Percentiles rank a stretch among this genome's conserved stretches.
Evolutionary conservation across 2,888 invertebrate genomes (phyloP).

Genomic region (Hedya salicella): DNA sequence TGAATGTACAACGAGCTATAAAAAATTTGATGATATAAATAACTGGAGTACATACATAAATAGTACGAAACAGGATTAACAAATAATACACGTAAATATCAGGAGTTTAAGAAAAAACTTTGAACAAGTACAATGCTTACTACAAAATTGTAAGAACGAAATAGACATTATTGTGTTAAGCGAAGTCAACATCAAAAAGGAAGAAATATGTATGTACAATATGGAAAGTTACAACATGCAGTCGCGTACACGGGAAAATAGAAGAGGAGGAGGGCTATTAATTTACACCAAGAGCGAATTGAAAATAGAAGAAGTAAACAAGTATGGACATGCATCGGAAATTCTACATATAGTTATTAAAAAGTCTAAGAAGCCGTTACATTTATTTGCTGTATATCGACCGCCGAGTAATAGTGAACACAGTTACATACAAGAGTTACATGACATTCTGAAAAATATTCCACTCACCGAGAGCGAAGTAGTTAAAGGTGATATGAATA

Average conservation of each 20-base stretch:
- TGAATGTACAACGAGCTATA: too few species aligned
- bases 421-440: not conserved
- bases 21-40: too few species aligned
- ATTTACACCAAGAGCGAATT: not conserved
- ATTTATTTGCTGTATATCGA: slow-evolving; percentile 5
- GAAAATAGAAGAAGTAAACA: not conserved
- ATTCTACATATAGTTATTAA: not conserved
- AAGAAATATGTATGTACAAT: too few species aligned
- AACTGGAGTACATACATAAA: too few species aligned
- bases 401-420: not conserved
- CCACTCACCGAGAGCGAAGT: not conserved
- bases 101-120: too few species aligned
- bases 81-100: too few species aligned
- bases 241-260: not conserved
- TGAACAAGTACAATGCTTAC: too few species aligned
- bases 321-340: not conserved
- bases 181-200: too few species aligned
- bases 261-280: slow-evolving; percentile 6
- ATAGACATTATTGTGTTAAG: too few species aligned
- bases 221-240: slow-evolving; percentile 2
- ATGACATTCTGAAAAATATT: not conserved
- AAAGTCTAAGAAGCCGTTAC: not conserved
- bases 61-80: too few species aligned
- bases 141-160: too few species aligned
- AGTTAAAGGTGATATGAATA: slow-evolving; percentile 4